Conservation (phyloP, 2,888 invertebrate species). For the Drosophila nr. fundita region DNA sequence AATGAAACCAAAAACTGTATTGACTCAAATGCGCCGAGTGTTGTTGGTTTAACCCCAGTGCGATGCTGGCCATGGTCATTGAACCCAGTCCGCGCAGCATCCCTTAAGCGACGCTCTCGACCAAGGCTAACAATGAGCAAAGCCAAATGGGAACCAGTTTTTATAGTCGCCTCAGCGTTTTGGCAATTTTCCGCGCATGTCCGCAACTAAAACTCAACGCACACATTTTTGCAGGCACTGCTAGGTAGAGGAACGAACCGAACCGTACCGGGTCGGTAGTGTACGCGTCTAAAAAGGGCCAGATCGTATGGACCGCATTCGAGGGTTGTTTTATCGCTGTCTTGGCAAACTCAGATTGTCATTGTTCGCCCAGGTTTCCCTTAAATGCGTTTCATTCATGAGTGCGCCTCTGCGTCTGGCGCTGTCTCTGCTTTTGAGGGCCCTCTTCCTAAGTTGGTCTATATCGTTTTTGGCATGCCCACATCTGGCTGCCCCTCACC, state of each 20-base stretch:
- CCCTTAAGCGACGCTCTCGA: slow-evolving; percentile 56
- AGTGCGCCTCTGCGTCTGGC: slow-evolving; percentile 23
- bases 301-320: slow-evolving; percentile 43
- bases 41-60: slow-evolving; percentile 17
- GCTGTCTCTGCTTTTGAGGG: slow-evolving; percentile 19
- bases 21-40: slow-evolving; percentile 9
- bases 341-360: background rate
- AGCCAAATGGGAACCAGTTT: slow-evolving; percentile 59
- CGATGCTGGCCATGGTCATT: slow-evolving; percentile 60
- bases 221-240: slow-evolving; percentile 16
- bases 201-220: slow-evolving; percentile 7
- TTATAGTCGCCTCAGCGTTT: slow-evolving; percentile 30
- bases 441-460: slow-evolving; percentile 53
- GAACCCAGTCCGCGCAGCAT: slow-evolving; percentile 61
- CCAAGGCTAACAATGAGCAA: slow-evolving; percentile 55
- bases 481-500: slow-evolving; percentile 56
- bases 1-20: slow-evolving; percentile 17
- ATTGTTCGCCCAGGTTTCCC: slow-evolving; percentile 42
- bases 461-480: slow-evolving; percentile 61
- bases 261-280: slow-evolving; percentile 3
- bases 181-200: slow-evolving; percentile 68
- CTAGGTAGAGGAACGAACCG: slow-evolving; percentile 41
- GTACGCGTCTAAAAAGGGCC: slow-evolving; percentile 32
- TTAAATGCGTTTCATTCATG: slow-evolving; percentile 57
- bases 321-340: slow-evolving; percentile 49